Conservation (phyloP, 2,888 invertebrate genomes). For the Scaptomyza flava region DNA sequence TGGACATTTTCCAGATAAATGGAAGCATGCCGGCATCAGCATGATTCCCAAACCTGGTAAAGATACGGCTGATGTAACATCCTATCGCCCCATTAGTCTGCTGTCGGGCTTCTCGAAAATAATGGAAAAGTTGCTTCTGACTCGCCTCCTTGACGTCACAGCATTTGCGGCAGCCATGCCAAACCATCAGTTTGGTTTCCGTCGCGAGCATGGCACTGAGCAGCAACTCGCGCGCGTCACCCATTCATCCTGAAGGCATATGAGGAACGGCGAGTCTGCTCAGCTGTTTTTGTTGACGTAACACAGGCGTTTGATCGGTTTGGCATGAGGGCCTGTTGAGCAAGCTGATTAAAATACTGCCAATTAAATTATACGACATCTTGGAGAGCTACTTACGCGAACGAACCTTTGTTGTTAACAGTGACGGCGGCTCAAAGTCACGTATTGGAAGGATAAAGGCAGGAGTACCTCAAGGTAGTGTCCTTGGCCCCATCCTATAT, state of each 20-base stretch:
- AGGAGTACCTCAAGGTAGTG: constrained; percentile 27
- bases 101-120: constrained; percentile 1
- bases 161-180: background rate
- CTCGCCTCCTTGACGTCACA: background rate
- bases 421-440: background rate
- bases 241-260: background rate
- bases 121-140: background rate
- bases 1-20: background rate
- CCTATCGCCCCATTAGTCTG: background rate
- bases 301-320: background rate
- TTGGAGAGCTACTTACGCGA: background rate
- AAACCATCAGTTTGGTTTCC: background rate
- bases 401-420: constrained; percentile 4
- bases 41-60: background rate
- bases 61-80: background rate
- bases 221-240: background rate
- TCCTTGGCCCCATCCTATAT: constrained; percentile 15
- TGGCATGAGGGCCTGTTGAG: background rate
- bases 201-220: background rate
- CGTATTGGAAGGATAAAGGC: background rate
- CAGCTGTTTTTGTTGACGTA: background rate
- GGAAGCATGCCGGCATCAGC: background rate
- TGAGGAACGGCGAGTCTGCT: background rate
- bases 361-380: background rate
- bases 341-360: background rate